Base-by-base conservation (phyloP, 2,113 vertebrate species). In the Tragelaphus imberbis region DNA sequence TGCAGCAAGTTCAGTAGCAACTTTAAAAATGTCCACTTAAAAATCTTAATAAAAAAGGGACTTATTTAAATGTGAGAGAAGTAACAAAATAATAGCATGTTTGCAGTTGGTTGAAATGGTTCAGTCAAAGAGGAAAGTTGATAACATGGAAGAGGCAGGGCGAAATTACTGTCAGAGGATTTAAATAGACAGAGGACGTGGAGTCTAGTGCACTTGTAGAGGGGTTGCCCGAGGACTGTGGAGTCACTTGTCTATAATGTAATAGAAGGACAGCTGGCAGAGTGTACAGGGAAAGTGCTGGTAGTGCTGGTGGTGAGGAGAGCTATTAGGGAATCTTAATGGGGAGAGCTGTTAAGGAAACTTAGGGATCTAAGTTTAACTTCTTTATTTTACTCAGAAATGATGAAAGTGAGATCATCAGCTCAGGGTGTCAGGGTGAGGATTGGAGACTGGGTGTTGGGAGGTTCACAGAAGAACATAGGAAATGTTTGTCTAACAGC, bases 251-350 rank as follows among this genome's bases (percentile, higher is more conserved):
- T 86, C 21, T 77, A 0, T 51, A 33, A 33, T 21, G 9, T 27
- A 13, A 1, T 27, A 25, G 84, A 55, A 56, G 84, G 51, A 3
- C 27, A 14, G 59, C 47, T 28, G 33, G 11, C 27, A 58, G 49
- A 3, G 17, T 12, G 2, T 21, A 0, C 9, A n/a, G 51, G 28
- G 5, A 47, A 44, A 65, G 61, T 33, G 58, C 11, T 59, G 58
- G 56, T 9, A 6, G 71, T n/a, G 51, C 40, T 30, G 15, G 47
- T 25, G 10, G 36, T 75, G 40, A 81, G 27, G 25, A 79, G 21
- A 77, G 59, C 19, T 3, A 13, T 2, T 11, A 12, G n/a, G 7
- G 28, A 15, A 55, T 28, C 15, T 49, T 75, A n/a, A 0, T 0
- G 30, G 11, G 27, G 19, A 79, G 30, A 77, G 49, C 15, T 5